phyloP scores from a whole-genome alignment of 1,140 invertebrate species.

The Grapholita molesta region DNA sequence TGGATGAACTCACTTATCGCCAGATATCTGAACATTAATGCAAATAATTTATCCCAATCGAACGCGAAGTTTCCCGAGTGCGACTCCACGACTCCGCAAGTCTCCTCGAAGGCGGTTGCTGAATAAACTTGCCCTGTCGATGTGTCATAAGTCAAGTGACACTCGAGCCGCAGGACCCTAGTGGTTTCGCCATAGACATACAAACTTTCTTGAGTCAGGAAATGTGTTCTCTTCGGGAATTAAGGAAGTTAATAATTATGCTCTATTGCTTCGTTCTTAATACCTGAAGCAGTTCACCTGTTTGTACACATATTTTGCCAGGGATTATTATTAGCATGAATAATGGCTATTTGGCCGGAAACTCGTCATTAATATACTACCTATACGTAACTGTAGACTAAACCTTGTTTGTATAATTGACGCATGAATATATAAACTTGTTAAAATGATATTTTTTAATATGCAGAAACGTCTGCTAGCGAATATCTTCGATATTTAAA shows the following conservation, averaged over 20 bases:
- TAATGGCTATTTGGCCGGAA: too few species aligned
- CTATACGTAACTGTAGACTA: too few species aligned
- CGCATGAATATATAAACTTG: too few species aligned
- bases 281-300: too few species aligned
- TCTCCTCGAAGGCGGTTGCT: constrained; percentile 49
- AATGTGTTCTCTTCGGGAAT: not conserved
- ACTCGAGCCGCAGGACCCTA: constrained; percentile 46
- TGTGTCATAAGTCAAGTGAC: constrained; percentile 76
- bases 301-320: too few species aligned
- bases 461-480: too few species aligned
- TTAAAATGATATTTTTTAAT: too few species aligned
- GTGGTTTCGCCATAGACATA: constrained; percentile 43
- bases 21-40: not conserved
- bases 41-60: not conserved
- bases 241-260: not conserved
- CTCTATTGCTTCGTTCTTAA: not conserved
- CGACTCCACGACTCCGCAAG: constrained; percentile 41
- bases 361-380: too few species aligned
- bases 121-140: constrained; percentile 73
- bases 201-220: constrained; percentile 24
- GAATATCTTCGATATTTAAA: too few species aligned
- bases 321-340: too few species aligned
- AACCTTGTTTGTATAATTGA: too few species aligned
- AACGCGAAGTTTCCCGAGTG: not conserved
- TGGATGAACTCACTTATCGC: not conserved